Conservation (phyloP, 1,140 invertebrate genomes). For the Aphelinus atriplicis region DNA sequence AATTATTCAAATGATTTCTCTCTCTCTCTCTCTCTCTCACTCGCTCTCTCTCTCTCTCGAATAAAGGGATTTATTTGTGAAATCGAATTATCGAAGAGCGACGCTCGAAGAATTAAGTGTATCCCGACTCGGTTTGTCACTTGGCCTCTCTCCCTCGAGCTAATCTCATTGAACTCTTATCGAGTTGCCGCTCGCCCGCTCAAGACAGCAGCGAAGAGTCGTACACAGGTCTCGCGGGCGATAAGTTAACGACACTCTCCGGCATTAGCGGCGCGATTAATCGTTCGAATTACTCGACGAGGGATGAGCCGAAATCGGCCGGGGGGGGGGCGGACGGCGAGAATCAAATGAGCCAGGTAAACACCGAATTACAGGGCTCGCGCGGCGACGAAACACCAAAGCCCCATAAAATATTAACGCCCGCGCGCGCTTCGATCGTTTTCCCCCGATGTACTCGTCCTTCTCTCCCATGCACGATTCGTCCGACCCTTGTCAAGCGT, state of each 20-base stretch:
- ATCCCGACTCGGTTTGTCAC: constrained; percentile 32
- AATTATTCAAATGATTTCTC: constrained; percentile 33
- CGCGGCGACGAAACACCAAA: too few species aligned
- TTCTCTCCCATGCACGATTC: not conserved
- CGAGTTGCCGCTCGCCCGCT: constrained; percentile 8
- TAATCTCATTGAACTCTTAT: constrained; percentile 39
- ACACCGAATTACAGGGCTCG: not conserved
- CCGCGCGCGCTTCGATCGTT: too few species aligned
- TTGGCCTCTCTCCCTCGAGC: constrained; percentile 6
- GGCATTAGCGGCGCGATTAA: constrained; percentile 10
- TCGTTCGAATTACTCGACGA: not conserved
- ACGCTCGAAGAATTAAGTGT: constrained; percentile 35
- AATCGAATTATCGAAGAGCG: constrained; percentile 29
- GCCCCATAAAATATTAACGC: too few species aligned
- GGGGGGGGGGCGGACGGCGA: constrained; percentile 10
- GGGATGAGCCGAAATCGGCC: constrained; percentile 8
- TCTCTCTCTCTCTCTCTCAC: too few species aligned
- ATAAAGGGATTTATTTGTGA: constrained; percentile 36
- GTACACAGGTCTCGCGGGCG: not conserved
- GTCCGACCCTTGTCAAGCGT: constrained; percentile 30
- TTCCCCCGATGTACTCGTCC: too few species aligned
- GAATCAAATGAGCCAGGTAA: constrained; percentile 18
- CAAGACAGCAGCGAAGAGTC: not conserved
- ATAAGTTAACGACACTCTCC: constrained; percentile 30
- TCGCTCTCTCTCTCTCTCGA: not conserved